phyloP scores from a whole-genome alignment of 1,140 invertebrate species.

The Capitella teleta region DNA sequence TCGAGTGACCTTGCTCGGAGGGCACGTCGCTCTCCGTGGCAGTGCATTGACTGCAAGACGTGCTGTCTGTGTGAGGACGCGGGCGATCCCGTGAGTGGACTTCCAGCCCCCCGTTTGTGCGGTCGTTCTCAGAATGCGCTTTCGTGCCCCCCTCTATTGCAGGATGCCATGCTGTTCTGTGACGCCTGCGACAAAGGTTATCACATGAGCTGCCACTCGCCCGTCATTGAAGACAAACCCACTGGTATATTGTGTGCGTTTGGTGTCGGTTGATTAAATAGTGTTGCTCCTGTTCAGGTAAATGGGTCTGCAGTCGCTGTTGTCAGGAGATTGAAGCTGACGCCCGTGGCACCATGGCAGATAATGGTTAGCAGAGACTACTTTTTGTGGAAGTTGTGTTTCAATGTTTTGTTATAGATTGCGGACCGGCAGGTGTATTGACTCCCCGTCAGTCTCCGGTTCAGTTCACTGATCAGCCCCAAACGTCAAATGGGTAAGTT shows the following conservation, averaged over 20 bases:
- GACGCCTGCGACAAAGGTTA: conserved; percentile 70
- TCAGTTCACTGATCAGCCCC: too few species aligned
- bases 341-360: neutral
- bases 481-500: too few species aligned
- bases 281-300: conserved; percentile 10
- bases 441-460: too few species aligned
- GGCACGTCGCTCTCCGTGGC: conserved; percentile 36
- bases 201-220: conserved; percentile 59
- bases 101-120: neutral
- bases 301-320: conserved; percentile 20
- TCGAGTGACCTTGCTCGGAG: conserved; percentile 29
- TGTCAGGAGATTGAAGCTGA: conserved; percentile 5
- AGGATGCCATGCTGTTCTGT: conserved; percentile 64
- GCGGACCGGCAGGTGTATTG: too few species aligned
- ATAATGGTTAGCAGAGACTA: neutral
- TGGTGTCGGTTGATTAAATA: neutral
- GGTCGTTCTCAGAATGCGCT: neutral
- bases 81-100: conserved; percentile 25
- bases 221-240: conserved; percentile 31
- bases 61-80: conserved; percentile 39
- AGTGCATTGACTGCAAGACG: conserved; percentile 44
- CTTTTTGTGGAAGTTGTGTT: too few species aligned
- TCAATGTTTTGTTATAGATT: too few species aligned
- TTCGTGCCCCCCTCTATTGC: too few species aligned
- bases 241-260: neutral